These are phyloP conservation scores for Macropodus opercularis DNA, from an alignment of 2,797 vertebrate genomes.

Conservation along the genomic window DNA sequence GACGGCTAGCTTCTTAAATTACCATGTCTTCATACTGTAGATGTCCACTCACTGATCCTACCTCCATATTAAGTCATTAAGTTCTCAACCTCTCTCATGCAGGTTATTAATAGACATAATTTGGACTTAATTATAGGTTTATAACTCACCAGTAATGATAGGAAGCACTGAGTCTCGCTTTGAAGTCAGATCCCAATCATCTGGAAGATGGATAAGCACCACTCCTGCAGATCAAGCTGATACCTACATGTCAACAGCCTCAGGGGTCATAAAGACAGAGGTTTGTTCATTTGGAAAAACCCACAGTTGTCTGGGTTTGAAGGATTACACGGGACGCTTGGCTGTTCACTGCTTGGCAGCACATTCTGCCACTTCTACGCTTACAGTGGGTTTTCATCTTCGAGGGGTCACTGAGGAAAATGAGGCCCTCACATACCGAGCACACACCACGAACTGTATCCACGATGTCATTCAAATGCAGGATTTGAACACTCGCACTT, in stretches of 20 bases:
- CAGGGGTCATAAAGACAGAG: slow-evolving; percentile 33
- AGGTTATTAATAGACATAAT: slow-evolving; percentile 79
- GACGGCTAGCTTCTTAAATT: slow-evolving; percentile 75
- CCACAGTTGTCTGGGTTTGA: slow-evolving; percentile 4
- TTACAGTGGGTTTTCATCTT: background rate
- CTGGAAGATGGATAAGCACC: slow-evolving; percentile 64
- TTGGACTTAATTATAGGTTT: slow-evolving; percentile 77
- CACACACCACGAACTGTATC: slow-evolving; percentile 10
- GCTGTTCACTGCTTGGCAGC: background rate
- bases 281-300: slow-evolving; percentile 50
- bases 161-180: slow-evolving; percentile 68
- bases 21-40: slow-evolving; percentile 82
- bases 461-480: slow-evolving; percentile 1
- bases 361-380: background rate
- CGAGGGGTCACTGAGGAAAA: slow-evolving; percentile 32
- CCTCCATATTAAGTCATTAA: slow-evolving; percentile 70
- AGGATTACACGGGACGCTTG: background rate
- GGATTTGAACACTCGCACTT: slow-evolving; percentile 1
- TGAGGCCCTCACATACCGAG: slow-evolving; percentile 5
- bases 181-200: slow-evolving; percentile 73
- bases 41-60: slow-evolving; percentile 71
- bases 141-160: slow-evolving; percentile 78
- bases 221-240: slow-evolving; percentile 55
- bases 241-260: slow-evolving; percentile 59
- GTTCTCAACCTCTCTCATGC: slow-evolving; percentile 65